Evolutionary conservation across 2,888 invertebrate genomes (phyloP).

Genomic region (Tanytarsus gracilentus): DNA sequence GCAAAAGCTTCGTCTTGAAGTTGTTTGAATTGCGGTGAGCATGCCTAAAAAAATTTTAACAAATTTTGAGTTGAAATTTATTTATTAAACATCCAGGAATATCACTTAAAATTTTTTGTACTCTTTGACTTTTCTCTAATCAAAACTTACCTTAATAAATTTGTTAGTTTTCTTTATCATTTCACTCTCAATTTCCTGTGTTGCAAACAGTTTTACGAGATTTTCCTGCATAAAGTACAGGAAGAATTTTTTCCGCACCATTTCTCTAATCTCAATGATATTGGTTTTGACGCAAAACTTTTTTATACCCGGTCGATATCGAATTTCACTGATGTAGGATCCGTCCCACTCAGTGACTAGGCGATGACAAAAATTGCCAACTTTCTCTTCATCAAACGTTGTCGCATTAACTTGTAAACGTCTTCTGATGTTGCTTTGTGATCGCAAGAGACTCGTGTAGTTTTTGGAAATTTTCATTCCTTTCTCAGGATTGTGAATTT

Average conservation of each 20-base stretch:
- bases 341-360: slow-evolving; percentile 30
- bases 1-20: slow-evolving; percentile 11
- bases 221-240: slow-evolving; percentile 30
- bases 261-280: slow-evolving; percentile 17
- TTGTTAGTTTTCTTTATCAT: slow-evolving; percentile 28
- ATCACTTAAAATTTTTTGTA: neutral
- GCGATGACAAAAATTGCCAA: slow-evolving; percentile 29
- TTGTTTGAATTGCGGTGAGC: slow-evolving; percentile 22
- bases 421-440: slow-evolving; percentile 25
- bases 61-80: neutral
- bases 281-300: slow-evolving; percentile 30
- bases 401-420: slow-evolving; percentile 30
- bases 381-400: slow-evolving; percentile 27
- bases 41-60: neutral
- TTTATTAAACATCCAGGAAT: neutral
- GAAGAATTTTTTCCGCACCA: slow-evolving; percentile 23
- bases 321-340: slow-evolving; percentile 29
- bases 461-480: slow-evolving; percentile 24
- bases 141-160: slow-evolving; percentile 23
- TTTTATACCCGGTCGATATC: slow-evolving; percentile 22
- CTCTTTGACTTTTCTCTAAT: neutral
- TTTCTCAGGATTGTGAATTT: slow-evolving; percentile 25
- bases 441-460: slow-evolving; percentile 29
- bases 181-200: slow-evolving; percentile 28
- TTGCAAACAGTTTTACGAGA: slow-evolving; percentile 27